Conservation (phyloP, 23 tunicate species). For the Ciona savignyi region DNA sequence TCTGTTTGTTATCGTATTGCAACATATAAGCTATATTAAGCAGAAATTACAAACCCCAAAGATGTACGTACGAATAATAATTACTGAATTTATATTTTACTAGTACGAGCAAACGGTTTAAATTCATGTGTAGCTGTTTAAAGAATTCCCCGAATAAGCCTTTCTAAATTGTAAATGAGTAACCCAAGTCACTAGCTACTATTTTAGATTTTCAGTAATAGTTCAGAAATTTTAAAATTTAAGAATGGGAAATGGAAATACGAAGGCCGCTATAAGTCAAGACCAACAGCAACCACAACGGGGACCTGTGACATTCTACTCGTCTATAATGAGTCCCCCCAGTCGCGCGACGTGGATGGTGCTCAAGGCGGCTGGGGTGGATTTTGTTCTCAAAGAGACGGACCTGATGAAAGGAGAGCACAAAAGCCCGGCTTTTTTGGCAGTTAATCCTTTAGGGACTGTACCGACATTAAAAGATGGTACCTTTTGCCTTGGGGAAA, state of each 20-base stretch:
- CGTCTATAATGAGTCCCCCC: slow-evolving; percentile 24
- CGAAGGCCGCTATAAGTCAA: not conserved
- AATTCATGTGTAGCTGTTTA: too few species aligned
- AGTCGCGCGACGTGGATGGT: slow-evolving; percentile 19
- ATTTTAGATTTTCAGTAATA: too few species aligned
- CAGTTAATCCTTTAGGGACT: slow-evolving; percentile 28
- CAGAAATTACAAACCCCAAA: too few species aligned
- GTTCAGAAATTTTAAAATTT: too few species aligned
- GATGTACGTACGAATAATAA: too few species aligned
- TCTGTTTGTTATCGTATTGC: too few species aligned
- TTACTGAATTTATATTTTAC: too few species aligned
- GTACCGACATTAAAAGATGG: slow-evolving; percentile 45
- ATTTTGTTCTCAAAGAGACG: slow-evolving; percentile 8
- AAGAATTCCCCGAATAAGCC: too few species aligned
- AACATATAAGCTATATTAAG: too few species aligned
- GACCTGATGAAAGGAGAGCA: slow-evolving; percentile 28
- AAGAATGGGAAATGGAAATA: not conserved
- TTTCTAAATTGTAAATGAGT: too few species aligned
- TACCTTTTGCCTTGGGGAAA: slow-evolving; percentile 24
- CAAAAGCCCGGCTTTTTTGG: slow-evolving; percentile 27
- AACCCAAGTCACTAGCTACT: too few species aligned
- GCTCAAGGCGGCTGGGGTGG: slow-evolving; percentile 13
- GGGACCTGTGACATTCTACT: slow-evolving; percentile 18
- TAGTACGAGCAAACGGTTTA: too few species aligned
- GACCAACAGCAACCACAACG: not conserved